These are phyloP conservation scores for Hololepta plana DNA, from an alignment of 2,888 invertebrate genomes.

Conservation along the genomic window DNA sequence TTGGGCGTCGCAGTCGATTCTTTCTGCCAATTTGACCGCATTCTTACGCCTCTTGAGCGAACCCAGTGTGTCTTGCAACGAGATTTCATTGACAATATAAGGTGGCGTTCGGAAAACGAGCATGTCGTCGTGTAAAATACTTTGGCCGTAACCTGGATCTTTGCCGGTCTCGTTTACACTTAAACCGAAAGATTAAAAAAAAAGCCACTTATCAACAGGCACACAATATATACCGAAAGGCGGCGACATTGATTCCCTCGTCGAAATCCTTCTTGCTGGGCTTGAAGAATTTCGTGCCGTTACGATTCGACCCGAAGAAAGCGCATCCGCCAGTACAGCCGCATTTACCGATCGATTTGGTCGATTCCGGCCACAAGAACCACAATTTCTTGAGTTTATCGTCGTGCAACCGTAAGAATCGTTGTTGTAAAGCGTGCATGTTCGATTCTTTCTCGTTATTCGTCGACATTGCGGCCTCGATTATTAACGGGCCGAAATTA, in stretches of 20 bases:
- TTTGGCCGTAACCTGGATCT: conserved; percentile 88
- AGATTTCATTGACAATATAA: conserved; percentile 61
- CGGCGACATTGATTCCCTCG: conserved; percentile 69
- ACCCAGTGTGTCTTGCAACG: conserved; percentile 43
- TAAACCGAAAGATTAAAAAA: too few relatives aligned
- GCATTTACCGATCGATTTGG: conserved; percentile 49
- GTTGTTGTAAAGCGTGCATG: conserved; percentile 61
- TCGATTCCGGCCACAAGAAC: conserved; percentile 78
- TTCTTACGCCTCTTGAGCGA: conserved; percentile 6
- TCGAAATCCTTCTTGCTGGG: conserved; percentile 62
- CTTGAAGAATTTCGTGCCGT: conserved; percentile 77
- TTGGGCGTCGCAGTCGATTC: conserved; percentile 9
- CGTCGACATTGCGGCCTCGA: conserved; percentile 76
- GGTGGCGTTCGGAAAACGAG: conserved; percentile 83
- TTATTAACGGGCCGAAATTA: conserved; percentile 72
- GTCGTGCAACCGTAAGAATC: conserved; percentile 68
- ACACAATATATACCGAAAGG: conserved; percentile 55
- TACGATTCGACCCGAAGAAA: conserved; percentile 86
- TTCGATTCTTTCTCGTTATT: conserved; percentile 41
- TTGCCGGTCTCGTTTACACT: conserved; percentile 57
- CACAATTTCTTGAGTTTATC: conserved; percentile 70
- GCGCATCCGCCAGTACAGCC: conserved; percentile 91
- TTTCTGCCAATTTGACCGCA: conserved; percentile 10
- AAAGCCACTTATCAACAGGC: not conserved
- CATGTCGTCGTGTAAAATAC: conserved; percentile 71